These are phyloP conservation scores for Galeopterus variegatus DNA, from an alignment of 2,113 vertebrate species.

Conservation along the genomic window DNA sequence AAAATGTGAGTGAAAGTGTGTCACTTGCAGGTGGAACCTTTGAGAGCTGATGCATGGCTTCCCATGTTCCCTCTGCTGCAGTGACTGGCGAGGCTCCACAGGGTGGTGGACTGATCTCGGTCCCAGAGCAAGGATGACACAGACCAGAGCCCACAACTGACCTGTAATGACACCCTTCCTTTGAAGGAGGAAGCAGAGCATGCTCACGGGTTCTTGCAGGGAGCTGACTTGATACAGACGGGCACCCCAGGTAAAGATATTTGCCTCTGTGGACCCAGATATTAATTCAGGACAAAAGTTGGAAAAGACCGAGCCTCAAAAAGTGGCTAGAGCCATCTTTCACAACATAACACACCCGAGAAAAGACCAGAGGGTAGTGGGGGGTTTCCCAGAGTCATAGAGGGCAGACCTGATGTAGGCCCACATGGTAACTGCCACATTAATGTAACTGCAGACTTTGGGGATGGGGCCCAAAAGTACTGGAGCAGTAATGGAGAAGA, in stretches of 20 bases:
- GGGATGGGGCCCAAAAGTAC: background rate
- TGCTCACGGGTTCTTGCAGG: background rate
- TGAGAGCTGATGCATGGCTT: background rate
- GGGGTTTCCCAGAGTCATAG: background rate
- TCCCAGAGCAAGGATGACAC: background rate
- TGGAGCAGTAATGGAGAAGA: background rate
- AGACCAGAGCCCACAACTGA: background rate
- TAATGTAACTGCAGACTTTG: background rate
- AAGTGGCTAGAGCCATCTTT: background rate
- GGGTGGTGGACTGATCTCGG: background rate
- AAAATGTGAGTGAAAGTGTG: background rate
- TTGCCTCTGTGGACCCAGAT: background rate
- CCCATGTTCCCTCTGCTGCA: background rate
- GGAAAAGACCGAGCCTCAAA: background rate
- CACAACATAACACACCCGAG: background rate
- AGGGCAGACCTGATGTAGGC: background rate
- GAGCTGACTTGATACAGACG: background rate
- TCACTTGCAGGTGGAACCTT: background rate
- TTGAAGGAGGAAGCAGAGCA: constrained; percentile 15
- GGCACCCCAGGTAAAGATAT: background rate
- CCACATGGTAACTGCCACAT: too few species aligned
- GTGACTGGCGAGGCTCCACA: background rate
- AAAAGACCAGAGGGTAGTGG: background rate
- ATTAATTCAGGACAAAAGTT: background rate
- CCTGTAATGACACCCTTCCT: background rate